Percentiles rank a stretch among this genome's conserved stretches.
These are phyloP conservation scores for Asarcornis scutulata DNA, from an alignment of 2,113 vertebrate species.

Conservation along the genomic window DNA sequence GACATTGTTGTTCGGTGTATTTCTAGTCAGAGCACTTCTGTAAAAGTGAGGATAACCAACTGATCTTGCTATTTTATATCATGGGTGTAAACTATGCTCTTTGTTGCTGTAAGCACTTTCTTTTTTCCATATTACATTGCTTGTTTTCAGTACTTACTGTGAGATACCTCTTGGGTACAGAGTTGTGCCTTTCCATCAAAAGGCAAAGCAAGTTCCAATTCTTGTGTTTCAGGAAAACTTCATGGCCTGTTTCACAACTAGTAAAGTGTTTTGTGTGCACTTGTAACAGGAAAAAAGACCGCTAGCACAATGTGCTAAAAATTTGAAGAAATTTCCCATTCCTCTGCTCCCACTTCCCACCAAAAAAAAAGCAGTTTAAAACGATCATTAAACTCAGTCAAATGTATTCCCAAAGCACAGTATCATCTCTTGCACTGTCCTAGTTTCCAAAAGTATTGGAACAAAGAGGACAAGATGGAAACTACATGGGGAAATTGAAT, in stretches of 20 bases:
- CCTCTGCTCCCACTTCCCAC: background rate
- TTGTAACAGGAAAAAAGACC: background rate
- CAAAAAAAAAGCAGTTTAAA: background rate
- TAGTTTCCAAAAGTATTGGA: background rate
- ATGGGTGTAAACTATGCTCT: slow-evolving; percentile 30
- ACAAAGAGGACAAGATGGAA: background rate
- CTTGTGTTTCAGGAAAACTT: background rate
- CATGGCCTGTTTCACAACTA: background rate
- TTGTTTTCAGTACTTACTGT: slow-evolving; percentile 28
- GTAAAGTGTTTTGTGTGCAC: background rate
- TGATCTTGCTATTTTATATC: slow-evolving; percentile 26
- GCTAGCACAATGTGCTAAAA: background rate
- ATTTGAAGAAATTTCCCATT: background rate
- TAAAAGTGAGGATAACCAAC: slow-evolving; percentile 14
- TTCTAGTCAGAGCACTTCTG: slow-evolving; percentile 38
- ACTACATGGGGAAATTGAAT: background rate
- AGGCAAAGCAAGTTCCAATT: slow-evolving; percentile 9
- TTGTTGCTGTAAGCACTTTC: slow-evolving; percentile 59
- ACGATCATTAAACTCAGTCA: too few relatives aligned
- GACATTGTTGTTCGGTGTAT: slow-evolving; percentile 23
- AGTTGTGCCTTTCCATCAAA: slow-evolving; percentile 57
- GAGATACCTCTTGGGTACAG: slow-evolving; percentile 45
- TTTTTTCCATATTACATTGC: slow-evolving; percentile 4
- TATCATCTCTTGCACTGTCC: background rate
- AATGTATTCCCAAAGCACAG: background rate